Percentiles rank a stretch among this genome's conserved stretches.
These are phyloP conservation scores for Machimus rusticus DNA, from an alignment of 2,888 invertebrate genomes.

Conservation along the genomic window DNA sequence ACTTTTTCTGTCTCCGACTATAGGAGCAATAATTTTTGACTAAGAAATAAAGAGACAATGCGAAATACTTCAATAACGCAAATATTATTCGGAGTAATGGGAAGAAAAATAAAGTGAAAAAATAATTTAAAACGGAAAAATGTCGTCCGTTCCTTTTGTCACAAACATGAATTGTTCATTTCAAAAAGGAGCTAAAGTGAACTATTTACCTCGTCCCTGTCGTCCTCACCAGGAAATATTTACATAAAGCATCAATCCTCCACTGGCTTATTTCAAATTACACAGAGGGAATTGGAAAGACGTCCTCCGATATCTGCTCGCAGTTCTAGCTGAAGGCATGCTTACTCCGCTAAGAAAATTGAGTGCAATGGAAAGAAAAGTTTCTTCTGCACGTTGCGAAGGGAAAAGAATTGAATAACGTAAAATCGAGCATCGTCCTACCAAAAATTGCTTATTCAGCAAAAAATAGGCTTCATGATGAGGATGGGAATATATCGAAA, in stretches of 20 bases:
- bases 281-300: background rate
- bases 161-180: background rate
- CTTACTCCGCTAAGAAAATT: background rate
- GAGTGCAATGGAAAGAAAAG: background rate
- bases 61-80: background rate
- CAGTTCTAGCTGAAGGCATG: background rate
- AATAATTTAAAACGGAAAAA: background rate
- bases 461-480: background rate
- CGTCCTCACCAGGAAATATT: background rate
- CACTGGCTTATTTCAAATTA: background rate
- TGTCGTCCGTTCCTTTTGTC: background rate
- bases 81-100: background rate
- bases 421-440: background rate
- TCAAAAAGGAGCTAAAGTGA: background rate
- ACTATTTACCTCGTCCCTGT: background rate
- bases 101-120: background rate
- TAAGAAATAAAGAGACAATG: background rate
- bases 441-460: slow-evolving; percentile 12
- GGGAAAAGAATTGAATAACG: background rate
- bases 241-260: background rate
- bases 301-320: background rate
- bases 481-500: background rate
- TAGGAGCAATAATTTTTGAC: background rate
- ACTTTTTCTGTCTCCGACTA: background rate
- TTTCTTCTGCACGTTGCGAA: background rate